A percentile compares a stretch with the other conserved stretches of the same genome.
These are phyloP conservation scores for Sapayoa aenigma DNA, from an alignment of 2,113 vertebrate genomes.

Conservation along the genomic window DNA sequence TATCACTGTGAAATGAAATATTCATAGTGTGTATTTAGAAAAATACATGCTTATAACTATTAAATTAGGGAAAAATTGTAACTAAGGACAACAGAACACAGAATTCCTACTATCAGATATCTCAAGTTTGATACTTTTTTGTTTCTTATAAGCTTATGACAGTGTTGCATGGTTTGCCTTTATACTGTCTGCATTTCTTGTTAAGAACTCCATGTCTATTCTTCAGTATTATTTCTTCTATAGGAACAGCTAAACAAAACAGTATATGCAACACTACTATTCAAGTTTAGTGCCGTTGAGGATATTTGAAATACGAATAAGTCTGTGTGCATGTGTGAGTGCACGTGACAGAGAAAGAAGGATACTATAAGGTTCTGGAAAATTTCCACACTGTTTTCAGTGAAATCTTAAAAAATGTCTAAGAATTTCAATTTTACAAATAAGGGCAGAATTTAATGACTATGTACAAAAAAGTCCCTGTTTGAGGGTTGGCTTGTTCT, in stretches of 20 bases:
- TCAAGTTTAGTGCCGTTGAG: background rate
- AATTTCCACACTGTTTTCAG: background rate
- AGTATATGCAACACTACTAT: background rate
- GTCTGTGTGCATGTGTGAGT: background rate
- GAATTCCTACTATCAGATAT: background rate
- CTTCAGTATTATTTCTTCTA: background rate
- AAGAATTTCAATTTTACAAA: background rate
- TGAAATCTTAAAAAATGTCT: background rate
- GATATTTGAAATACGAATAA: background rate
- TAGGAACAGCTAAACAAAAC: background rate
- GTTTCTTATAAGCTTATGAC: background rate
- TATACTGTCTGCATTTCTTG: background rate
- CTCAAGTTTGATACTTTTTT: background rate
- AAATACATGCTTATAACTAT: background rate
- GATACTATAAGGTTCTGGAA: background rate
- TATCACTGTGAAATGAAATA: background rate
- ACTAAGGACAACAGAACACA: background rate
- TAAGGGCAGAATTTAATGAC: background rate
- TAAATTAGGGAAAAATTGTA: background rate
- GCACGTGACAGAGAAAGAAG: background rate
- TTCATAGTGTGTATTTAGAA: background rate
- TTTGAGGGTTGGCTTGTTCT: background rate
- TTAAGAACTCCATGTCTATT: background rate
- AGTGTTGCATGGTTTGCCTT: background rate
- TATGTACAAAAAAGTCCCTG: background rate